Conservation (phyloP, 2,797 vertebrate species). For the Eulemur coronatus region DNA sequence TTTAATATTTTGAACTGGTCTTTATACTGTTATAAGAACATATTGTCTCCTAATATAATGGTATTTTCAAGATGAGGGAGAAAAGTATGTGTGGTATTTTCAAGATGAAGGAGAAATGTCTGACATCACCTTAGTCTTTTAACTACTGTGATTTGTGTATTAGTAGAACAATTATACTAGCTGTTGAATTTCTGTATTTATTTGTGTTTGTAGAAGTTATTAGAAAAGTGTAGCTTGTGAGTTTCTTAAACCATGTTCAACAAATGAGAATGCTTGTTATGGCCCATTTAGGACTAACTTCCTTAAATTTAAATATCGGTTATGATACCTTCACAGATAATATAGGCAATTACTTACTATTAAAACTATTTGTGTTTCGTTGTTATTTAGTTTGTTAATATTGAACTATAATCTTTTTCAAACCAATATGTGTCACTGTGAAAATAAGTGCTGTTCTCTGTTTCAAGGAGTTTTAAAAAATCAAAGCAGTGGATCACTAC, state of each 20-base stretch:
- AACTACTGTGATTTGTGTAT: neutral
- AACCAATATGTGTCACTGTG: neutral
- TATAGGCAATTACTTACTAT: neutral
- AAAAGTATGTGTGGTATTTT: slow-evolving; percentile 1
- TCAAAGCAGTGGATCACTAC: neutral
- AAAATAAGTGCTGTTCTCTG: slow-evolving; percentile 1
- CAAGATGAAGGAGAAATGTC: neutral
- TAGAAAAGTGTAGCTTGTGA: neutral
- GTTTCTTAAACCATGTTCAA: slow-evolving; percentile 40
- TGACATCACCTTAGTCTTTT: slow-evolving; percentile 13
- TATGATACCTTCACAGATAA: slow-evolving; percentile 6
- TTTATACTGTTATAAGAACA: slow-evolving; percentile 26
- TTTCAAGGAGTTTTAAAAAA: neutral
- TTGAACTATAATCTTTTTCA: slow-evolving; percentile 26
- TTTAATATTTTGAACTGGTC: slow-evolving; percentile 19
- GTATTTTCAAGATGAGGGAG: slow-evolving; percentile 24
- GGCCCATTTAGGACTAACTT: neutral
- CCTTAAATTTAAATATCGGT: slow-evolving; percentile 21
- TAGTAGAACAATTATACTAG: slow-evolving; percentile 4
- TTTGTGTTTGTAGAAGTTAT: slow-evolving; percentile 16
- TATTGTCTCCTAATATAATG: neutral
- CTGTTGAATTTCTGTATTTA: neutral
- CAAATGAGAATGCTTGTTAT: neutral
- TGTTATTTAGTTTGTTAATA: neutral
- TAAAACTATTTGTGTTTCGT: slow-evolving; percentile 20